A percentile compares a stretch with the other conserved stretches of the same genome.
Evolutionary conservation across 1,140 invertebrate species (phyloP).

Genomic region (Cotesia glomerata): DNA sequence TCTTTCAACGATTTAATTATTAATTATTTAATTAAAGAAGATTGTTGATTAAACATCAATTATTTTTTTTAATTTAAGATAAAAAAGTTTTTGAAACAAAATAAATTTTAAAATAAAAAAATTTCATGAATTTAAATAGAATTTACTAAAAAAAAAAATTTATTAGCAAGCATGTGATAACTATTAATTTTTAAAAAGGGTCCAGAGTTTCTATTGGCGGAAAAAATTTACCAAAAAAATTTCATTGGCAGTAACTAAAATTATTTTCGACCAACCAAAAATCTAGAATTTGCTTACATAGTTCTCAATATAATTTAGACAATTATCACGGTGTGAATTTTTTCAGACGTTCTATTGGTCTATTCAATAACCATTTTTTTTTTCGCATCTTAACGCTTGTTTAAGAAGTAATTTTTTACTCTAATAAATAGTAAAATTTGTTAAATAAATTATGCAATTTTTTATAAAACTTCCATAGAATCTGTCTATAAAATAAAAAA

Average conservation of each 20-base stretch:
- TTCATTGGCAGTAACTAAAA: not conserved
- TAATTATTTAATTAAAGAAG: not conserved
- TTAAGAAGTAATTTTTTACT: too few relatives aligned
- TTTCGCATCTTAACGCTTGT: too few relatives aligned
- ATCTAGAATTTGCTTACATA: not conserved
- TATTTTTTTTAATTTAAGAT: not conserved
- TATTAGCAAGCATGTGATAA: not conserved
- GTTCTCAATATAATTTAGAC: slow-evolving; percentile 9
- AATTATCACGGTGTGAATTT: not conserved
- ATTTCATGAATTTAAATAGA: too few relatives aligned
- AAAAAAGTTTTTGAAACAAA: not conserved
- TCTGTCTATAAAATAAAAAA: not conserved
- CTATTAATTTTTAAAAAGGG: not conserved
- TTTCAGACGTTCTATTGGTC: not conserved
- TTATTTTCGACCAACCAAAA: slow-evolving; percentile 11
- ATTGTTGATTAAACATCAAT: not conserved
- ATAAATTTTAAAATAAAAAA: too few relatives aligned
- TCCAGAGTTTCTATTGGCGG: not conserved
- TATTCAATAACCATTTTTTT: not conserved
- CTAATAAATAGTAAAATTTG: too few relatives aligned
- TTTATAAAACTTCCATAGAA: too few relatives aligned
- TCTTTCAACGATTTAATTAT: not conserved
- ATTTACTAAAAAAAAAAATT: not conserved
- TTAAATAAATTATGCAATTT: too few relatives aligned
- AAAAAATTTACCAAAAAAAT: not conserved